Evolutionary conservation across 1,140 invertebrate genomes (phyloP), one percentile per base, ranked within the genome.

Genomic region (Batillaria attramentaria): DNA sequence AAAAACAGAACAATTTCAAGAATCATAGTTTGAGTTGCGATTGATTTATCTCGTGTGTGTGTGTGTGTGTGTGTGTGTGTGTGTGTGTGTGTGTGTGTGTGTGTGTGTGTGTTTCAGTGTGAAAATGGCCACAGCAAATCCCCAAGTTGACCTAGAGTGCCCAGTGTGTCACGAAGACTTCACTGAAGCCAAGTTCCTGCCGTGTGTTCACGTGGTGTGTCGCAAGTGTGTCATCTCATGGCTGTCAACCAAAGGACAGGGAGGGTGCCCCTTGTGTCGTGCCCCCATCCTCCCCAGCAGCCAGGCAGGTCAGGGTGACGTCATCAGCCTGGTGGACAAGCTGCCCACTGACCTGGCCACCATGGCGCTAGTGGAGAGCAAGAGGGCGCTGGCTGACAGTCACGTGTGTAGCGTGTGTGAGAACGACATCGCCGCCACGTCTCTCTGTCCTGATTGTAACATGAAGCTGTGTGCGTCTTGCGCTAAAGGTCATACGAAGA

Each of bases 241-340:
- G 66, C 20, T 69, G 66, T 16, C 20, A 8, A 69, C 10, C 6
- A 35, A 35, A 33, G 62, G 62, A 35, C 16, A 5, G 3, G 62
- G 62, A 5, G 62, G 66, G 37, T 69, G 66, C 28, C 66, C 66
- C 5, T 20, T 69, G 0, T 69, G 66, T 24, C 66, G 66, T 41
- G 66, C 66, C 66, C 37, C 66, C 37, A 69, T 69, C 37, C 66
- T 39, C 16, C 28, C 37, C 16, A 2, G 35, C 37, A 69, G 35
- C 66, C 3, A 3, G 16, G 8, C 35, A 39, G 39, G 74, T 66
- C 54, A 37, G 37, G 35, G 41, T 33, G 42, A 37, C 46, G 28
- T 54, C 28, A 43, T 31, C 65, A 60, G 13, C 43, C 77, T 37
- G 65, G 54, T 78, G 43, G 77, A 69, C 77, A 50, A 35, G 16